A percentile compares a stretch with the other conserved stretches of the same genome.
phyloP scores from a whole-genome alignment of 2,797 vertebrate genomes.

The Neoniphon sammara region DNA sequence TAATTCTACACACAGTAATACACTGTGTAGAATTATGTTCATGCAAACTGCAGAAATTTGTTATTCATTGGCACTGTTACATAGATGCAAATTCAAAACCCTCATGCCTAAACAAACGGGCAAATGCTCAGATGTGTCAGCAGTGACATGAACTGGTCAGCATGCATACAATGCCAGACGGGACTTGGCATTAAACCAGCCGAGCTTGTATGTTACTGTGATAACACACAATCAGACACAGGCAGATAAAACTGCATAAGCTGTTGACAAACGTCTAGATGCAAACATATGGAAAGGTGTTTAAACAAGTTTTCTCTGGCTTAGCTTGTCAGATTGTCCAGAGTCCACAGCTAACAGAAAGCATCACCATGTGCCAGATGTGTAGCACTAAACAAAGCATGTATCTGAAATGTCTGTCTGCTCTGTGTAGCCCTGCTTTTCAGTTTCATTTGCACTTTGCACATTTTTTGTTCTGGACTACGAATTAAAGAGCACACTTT shows the following conservation, averaged over 20 bases:
- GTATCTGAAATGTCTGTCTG: too few relatives aligned
- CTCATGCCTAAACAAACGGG: background rate
- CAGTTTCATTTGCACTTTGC: too few relatives aligned
- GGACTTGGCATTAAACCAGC: background rate
- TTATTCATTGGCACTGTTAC: background rate
- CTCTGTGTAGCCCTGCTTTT: too few relatives aligned
- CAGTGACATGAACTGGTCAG: background rate
- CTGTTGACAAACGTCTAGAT: conserved; percentile 16
- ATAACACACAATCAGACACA: conserved; percentile 14
- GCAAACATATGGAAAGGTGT: background rate
- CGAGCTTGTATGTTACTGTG: background rate
- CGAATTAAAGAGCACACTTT: too few relatives aligned
- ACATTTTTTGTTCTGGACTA: too few relatives aligned
- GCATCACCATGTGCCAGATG: background rate
- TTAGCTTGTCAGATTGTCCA: too few relatives aligned
- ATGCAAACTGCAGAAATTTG: background rate
- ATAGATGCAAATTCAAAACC: background rate
- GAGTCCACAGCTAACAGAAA: too few relatives aligned
- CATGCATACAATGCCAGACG: conserved; percentile 11
- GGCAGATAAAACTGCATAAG: conserved; percentile 1
- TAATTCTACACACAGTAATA: background rate
- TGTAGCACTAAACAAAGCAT: too few relatives aligned
- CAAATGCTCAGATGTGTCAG: background rate
- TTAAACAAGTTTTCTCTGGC: background rate
- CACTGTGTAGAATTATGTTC: background rate